Evolutionary conservation across 2,797 vertebrate genomes (phyloP).

Genomic region (Neoniphon sammara): DNA sequence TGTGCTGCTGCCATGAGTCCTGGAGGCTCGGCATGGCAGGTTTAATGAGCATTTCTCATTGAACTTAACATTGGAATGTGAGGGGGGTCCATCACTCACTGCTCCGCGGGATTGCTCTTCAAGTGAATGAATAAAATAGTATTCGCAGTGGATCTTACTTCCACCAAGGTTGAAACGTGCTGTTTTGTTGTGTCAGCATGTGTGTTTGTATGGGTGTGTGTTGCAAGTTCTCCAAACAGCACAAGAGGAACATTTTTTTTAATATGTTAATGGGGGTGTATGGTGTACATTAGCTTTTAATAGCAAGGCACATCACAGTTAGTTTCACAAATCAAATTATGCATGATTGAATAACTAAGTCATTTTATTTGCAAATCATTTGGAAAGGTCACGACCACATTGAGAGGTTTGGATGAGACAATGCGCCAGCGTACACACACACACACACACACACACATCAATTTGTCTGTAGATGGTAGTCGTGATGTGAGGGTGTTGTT

Average conservation of each 20-base stretch:
- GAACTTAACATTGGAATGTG: conserved; percentile 33
- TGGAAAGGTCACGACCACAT: conserved; percentile 29
- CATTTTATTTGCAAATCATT: neutral
- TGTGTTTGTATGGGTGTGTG: conserved; percentile 1
- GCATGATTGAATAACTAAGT: conserved; percentile 21
- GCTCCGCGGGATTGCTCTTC: neutral
- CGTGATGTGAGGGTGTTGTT: conserved; percentile 27
- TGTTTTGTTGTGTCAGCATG: neutral
- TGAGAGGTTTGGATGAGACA: neutral
- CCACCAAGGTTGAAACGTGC: conserved; percentile 34
- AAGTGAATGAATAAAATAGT: conserved; percentile 20
- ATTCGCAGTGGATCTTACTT: conserved; percentile 22
- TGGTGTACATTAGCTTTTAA: conserved; percentile 8
- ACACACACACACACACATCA: conserved; percentile 27
- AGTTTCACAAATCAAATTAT: conserved; percentile 20
- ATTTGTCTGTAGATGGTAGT: conserved; percentile 18
- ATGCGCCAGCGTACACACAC: neutral
- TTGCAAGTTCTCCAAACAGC: too few relatives aligned
- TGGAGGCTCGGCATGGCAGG: conserved; percentile 27
- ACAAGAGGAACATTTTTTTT: neutral
- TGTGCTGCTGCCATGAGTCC: conserved; percentile 19
- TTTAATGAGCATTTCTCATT: conserved; percentile 54
- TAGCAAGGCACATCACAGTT: conserved; percentile 22
- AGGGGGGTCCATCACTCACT: conserved; percentile 49
- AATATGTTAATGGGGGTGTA: neutral